These are phyloP conservation scores for Lepidocyrtoides sp. DNA, from an alignment of 2,888 invertebrate species.

Conservation along the genomic window DNA sequence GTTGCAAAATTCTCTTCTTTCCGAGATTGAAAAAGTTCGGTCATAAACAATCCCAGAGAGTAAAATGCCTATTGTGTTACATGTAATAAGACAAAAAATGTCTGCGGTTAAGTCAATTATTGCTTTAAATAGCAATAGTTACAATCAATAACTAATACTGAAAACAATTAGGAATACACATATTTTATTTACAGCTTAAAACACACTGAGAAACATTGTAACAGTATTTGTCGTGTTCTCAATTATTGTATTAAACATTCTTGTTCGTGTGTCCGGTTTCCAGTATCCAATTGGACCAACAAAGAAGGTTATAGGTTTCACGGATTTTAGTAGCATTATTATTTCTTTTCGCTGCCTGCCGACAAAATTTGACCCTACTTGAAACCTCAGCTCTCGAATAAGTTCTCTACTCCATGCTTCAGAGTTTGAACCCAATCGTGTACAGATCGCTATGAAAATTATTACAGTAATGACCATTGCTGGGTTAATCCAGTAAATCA, in stretches of 20 bases:
- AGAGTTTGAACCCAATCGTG: background rate
- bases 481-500: background rate
- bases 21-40: no score
- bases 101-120: no score
- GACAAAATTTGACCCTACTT: background rate
- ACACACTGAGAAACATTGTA: no score
- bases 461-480: background rate
- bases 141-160: no score
- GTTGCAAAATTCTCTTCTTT: no score
- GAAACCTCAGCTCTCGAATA: background rate
- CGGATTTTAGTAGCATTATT: background rate
- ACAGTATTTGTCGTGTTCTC: background rate
- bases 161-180: no score
- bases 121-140: no score
- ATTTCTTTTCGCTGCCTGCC: background rate
- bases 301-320: background rate
- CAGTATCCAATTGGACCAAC: background rate
- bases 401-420: background rate
- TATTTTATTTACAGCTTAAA: no score
- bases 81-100: no score
- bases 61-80: no score
- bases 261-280: background rate
- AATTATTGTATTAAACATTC: background rate
- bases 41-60: no score
- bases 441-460: background rate